Evolutionary conservation across 2,797 vertebrate species (phyloP), one percentile per base, ranked within the genome.

Genomic region (Buceros bicornis): DNA sequence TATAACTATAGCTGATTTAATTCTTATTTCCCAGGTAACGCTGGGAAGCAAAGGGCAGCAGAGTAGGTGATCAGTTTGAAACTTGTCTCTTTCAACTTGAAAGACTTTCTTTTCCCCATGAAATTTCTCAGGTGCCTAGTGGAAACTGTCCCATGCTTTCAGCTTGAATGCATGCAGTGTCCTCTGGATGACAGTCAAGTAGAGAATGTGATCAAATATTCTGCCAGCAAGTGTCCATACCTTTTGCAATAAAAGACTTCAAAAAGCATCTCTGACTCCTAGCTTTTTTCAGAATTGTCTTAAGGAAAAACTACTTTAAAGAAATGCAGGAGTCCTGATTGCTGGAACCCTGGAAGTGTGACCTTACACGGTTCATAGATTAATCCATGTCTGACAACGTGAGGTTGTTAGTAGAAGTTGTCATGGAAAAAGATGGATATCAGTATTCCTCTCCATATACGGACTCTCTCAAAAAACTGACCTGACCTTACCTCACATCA

Each of bases 211-310:
- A 83, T 95, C 84, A 87, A 85, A 73, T 96, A 76, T 92, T 93
- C 93, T 95, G 89, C 87, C 94, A 96, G 94, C 79, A 96, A 82
- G 79, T 87, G 53, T 93, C 93, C 76, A 56, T 81, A 96, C 57
- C 53, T 95, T 97, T 96, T 95, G 26, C 87, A 97, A 97, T 97
- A 97, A 97, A 97, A 95, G 48, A 80, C 56, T 88, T 96, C 33
- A 76, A 97, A 40, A 95, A 74, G 51, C 50, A 79, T 70, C 28
- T 82, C 58, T 74, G 73, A 72, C 76, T 57, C 42, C 11, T 65
- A 37, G 11, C 28, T 85, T 85, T 54, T 57, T 70, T 65, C 20
- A 53, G 31, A 25, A 16, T 43, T 72, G 57, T 33, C 20, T 50
- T 15, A 62, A 70, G 20, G 35, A 48, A 65, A 84, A 82, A 20